These are phyloP conservation scores for Drosophila melanica DNA, from an alignment of 1,140 invertebrate genomes.

Conservation along the genomic window DNA sequence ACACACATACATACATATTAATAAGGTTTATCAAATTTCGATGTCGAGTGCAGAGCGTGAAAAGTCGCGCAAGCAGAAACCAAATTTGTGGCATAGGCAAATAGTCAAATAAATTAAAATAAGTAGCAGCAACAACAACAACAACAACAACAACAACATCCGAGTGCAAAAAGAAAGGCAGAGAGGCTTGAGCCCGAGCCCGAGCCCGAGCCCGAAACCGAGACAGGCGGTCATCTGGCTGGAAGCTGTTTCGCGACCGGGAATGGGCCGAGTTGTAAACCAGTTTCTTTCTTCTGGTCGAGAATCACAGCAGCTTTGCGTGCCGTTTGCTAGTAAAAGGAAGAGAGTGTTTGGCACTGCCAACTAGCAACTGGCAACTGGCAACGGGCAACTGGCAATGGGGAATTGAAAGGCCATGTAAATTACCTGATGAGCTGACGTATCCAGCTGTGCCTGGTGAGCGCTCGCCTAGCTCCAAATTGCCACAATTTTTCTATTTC, in stretches of 20 bases:
- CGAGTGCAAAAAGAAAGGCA: constrained; percentile 72
- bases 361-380: constrained; percentile 20
- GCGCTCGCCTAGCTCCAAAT: constrained; percentile 47
- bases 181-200: no score
- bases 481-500: constrained; percentile 64
- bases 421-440: constrained; percentile 70
- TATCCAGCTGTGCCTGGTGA: constrained; percentile 69
- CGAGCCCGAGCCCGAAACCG: no score
- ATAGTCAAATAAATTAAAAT: constrained; percentile 57
- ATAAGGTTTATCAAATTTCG: constrained; percentile 6
- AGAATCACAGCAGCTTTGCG: constrained; percentile 79
- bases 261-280: constrained; percentile 30
- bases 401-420: constrained; percentile 79
- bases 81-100: constrained; percentile 47
- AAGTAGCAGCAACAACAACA: constrained; percentile 28
- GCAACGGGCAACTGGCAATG: constrained; percentile 37
- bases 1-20: not conserved
- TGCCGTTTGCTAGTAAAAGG: constrained; percentile 78
- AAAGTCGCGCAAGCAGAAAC: not conserved
- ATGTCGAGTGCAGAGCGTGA: no score
- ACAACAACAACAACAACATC: constrained; percentile 9
- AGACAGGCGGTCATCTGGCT: constrained; percentile 32
- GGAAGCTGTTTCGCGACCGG: constrained; percentile 2
- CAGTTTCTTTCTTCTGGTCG: constrained; percentile 63
- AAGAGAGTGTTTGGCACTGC: constrained; percentile 74